Conservation (phyloP, 2,797 vertebrate species). For the Acropternis orthonyx region DNA sequence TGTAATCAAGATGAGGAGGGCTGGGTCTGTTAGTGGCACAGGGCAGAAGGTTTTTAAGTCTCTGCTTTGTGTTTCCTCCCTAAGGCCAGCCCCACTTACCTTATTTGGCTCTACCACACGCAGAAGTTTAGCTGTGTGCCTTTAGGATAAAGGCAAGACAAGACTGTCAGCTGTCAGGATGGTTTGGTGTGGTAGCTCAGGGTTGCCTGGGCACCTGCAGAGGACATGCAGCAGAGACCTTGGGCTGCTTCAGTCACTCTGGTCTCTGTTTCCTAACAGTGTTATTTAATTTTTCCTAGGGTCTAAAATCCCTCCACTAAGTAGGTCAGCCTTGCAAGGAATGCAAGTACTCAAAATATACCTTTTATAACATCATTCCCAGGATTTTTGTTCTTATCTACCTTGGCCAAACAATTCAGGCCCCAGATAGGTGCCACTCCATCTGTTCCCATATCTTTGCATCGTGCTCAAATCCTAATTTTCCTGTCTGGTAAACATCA, state of each 20-base stretch:
- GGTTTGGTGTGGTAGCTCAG: not conserved
- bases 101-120: not conserved
- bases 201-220: not conserved
- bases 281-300: not conserved
- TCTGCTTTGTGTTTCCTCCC: not conserved
- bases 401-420: not conserved
- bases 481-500: not conserved
- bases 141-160: not conserved
- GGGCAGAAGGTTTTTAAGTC: not conserved
- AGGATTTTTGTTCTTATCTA: not conserved
- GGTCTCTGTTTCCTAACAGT: not conserved
- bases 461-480: accelerated
- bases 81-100: not conserved
- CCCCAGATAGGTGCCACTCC: accelerated
- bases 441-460: accelerated
- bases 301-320: not conserved
- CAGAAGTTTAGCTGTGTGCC: not conserved
- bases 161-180: accelerated
- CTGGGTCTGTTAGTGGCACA: not conserved
- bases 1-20: not conserved
- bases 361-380: conserved; percentile 1
- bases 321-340: not conserved
- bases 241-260: accelerated
- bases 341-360: not conserved
- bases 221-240: not conserved